Evolutionary conservation across 2,797 vertebrate genomes (phyloP).

Genomic region (Coregonus suidteri): DNA sequence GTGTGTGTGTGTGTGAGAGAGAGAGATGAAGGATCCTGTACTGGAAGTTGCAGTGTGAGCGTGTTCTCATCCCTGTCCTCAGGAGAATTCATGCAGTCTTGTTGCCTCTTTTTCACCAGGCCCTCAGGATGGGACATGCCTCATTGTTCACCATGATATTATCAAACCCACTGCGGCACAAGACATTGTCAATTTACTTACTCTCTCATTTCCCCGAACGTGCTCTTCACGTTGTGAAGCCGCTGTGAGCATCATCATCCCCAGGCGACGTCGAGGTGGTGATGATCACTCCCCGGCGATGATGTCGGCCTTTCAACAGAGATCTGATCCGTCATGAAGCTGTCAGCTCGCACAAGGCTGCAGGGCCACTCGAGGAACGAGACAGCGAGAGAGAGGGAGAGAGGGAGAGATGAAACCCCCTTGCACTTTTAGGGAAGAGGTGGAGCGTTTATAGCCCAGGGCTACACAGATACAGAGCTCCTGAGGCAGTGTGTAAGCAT

Average conservation of each 20-base stretch:
- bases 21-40: not conserved
- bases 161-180: not conserved
- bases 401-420: not conserved
- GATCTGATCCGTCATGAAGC: not conserved
- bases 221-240: not conserved
- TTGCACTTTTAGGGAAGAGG: not conserved
- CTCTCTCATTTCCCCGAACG: not conserved
- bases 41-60: not conserved
- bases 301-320: not conserved
- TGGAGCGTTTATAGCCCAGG: conserved; percentile 1
- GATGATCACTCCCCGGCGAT: not conserved
- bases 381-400: not conserved
- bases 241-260: not conserved
- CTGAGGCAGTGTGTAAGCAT: not conserved
- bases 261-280: not conserved
- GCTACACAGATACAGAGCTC: not conserved
- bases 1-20: not conserved
- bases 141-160: not conserved
- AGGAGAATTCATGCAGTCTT: not conserved
- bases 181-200: not conserved
- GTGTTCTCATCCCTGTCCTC: not conserved
- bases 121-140: not conserved
- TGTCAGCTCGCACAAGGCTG: not conserved
- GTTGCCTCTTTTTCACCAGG: not conserved
- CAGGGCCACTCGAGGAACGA: not conserved